phyloP scores from a whole-genome alignment of 2,888 invertebrate species.

The Drosophila ochracea region DNA sequence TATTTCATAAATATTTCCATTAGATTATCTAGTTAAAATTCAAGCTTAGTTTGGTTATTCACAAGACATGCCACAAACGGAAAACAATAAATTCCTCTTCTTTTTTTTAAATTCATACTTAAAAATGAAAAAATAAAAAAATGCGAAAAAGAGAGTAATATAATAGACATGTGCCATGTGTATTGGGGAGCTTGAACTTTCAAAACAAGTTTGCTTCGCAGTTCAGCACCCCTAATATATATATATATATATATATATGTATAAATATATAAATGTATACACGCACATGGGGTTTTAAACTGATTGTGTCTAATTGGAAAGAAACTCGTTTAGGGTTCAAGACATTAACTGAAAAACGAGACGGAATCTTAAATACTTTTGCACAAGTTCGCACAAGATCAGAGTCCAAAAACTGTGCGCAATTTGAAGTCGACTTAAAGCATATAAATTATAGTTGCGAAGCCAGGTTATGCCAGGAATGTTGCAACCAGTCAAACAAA shows the following conservation, averaged over 20 bases:
- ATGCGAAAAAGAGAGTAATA: not conserved
- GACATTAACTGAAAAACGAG: constrained; percentile 21
- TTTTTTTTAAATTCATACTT: not conserved
- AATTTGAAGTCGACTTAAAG: not conserved
- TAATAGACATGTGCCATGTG: constrained; percentile 9
- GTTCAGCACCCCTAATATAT: constrained; percentile 46
- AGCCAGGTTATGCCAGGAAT: not conserved
- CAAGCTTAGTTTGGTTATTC: not conserved
- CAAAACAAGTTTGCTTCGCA: constrained; percentile 32
- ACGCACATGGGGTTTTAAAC: constrained; percentile 31
- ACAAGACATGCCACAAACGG: not conserved
- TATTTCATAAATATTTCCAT: not conserved
- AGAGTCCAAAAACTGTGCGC: constrained; percentile 1
- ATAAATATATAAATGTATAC: not conserved
- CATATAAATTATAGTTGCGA: not conserved
- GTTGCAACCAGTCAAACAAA: not conserved
- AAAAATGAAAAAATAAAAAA: not conserved
- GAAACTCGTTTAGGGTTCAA: constrained; percentile 58
- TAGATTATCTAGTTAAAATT: not conserved
- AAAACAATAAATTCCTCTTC: not conserved
- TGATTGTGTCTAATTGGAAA: constrained; percentile 37
- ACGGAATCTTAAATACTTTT: constrained; percentile 31
- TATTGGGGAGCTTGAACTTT: constrained; percentile 28
- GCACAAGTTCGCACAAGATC: constrained; percentile 11
- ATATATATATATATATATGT: not conserved